Conservation (phyloP, 2,888 invertebrate species). For the Cantharis rufa region DNA sequence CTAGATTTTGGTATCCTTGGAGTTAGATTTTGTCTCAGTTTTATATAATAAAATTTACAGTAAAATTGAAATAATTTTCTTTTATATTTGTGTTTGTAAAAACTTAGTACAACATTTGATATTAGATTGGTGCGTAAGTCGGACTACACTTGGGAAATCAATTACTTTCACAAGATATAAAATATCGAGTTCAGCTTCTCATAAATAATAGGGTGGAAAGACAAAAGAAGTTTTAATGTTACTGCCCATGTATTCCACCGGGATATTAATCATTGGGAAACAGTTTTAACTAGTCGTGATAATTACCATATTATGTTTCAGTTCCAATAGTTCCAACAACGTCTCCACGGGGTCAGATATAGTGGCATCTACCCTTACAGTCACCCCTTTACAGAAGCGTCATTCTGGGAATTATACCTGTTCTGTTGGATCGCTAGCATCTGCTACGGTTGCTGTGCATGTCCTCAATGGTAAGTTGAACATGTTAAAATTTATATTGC, state of each 20-base stretch:
- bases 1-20: not conserved
- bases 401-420: constrained; percentile 68
- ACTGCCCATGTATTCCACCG: constrained; percentile 13
- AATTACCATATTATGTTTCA: constrained; percentile 27
- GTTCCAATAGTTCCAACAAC: constrained; percentile 58
- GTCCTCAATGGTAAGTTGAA: constrained; percentile 63
- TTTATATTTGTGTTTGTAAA: not conserved
- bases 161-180: constrained; percentile 36
- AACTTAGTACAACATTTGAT: constrained; percentile 1
- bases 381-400: constrained; percentile 60
- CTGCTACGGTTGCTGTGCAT: constrained; percentile 64
- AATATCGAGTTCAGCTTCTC: constrained; percentile 23
- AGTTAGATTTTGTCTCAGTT: not conserved
- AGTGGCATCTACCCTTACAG: constrained; percentile 58
- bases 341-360: constrained; percentile 50
- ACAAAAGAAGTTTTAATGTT: constrained; percentile 22
- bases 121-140: constrained; percentile 6
- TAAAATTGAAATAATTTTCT: not conserved
- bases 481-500: not conserved
- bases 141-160: constrained; percentile 38
- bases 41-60: not conserved
- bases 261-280: constrained; percentile 18
- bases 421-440: constrained; percentile 55
- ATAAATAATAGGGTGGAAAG: constrained; percentile 13
- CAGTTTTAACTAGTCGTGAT: constrained; percentile 14